Evolutionary conservation across 2,888 invertebrate genomes (phyloP).

Genomic region (Dicroscelio sp.): DNA sequence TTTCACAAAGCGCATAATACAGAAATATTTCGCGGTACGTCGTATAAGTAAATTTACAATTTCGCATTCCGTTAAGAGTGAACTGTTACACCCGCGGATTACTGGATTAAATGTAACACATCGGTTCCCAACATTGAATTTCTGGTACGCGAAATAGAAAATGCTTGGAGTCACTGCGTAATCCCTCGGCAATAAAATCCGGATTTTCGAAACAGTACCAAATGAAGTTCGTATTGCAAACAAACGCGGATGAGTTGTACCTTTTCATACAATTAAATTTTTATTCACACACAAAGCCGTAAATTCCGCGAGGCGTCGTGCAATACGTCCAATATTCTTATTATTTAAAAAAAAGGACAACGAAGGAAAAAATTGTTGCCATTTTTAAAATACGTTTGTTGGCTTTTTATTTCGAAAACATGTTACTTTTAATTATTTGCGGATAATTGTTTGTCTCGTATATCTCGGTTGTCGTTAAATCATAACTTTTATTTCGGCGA

Average conservation of each 20-base stretch:
- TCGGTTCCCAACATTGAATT: constrained; percentile 69
- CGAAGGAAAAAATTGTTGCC: no score
- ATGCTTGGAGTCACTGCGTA: constrained; percentile 70
- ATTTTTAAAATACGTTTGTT: not conserved
- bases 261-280: constrained; percentile 37
- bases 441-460: constrained; percentile 4
- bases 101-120: constrained; percentile 77
- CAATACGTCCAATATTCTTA: no score
- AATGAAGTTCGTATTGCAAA: constrained; percentile 60
- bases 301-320: not conserved
- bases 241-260: constrained; percentile 44
- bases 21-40: constrained; percentile 29
- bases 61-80: constrained; percentile 72
- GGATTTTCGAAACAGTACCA: constrained; percentile 73
- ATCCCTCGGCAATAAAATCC: constrained; percentile 75
- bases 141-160: constrained; percentile 77
- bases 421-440: constrained; percentile 19
- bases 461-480: constrained; percentile 12
- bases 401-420: constrained; percentile 3
- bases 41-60: constrained; percentile 72
- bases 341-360: no score
- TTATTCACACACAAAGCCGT: constrained; percentile 47
- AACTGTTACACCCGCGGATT: constrained; percentile 72
- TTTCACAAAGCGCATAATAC: no score
- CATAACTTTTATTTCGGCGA: no score